A percentile compares a stretch with the other conserved stretches of the same genome.
Conservation (phyloP, 2,888 invertebrate species). For the Nomada lathburiana region DNA sequence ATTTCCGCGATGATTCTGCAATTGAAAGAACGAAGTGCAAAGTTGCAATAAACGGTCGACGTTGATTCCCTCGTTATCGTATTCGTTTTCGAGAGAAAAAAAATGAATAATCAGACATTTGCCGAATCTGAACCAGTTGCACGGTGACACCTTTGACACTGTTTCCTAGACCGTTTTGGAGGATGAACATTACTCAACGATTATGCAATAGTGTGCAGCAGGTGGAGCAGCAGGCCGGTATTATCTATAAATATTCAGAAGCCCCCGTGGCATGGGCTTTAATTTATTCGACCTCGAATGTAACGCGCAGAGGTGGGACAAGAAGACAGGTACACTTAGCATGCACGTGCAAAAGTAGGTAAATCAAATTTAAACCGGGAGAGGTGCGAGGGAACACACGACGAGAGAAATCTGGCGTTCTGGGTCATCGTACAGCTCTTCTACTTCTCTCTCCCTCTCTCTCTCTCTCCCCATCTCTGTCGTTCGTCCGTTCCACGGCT, state of each 20-base stretch:
- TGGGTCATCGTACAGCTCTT: constrained; percentile 72
- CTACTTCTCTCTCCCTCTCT: background rate
- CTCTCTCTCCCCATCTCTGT: background rate
- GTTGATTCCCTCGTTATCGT: no score
- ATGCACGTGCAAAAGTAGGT: constrained; percentile 70
- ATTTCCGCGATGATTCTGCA: background rate
- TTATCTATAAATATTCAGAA: constrained; percentile 51
- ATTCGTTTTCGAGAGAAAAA: no score
- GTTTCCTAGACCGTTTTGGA: background rate
- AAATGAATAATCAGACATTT: no score
- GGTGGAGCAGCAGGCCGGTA: background rate
- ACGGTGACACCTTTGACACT: no score
- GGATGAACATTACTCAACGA: constrained; percentile 24
- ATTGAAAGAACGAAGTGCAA: background rate
- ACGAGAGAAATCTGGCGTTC: constrained; percentile 79
- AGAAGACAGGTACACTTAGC: constrained; percentile 35
- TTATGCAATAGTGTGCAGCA: constrained; percentile 36
- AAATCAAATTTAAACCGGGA: constrained; percentile 71
- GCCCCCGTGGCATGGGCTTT: constrained; percentile 22
- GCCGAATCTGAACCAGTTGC: no score
- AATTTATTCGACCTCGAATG: constrained; percentile 46
- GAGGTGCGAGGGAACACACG: constrained; percentile 55
- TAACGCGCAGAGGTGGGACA: constrained; percentile 7
- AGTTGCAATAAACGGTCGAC: no score
- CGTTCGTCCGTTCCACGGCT: background rate